Base-by-base conservation (phyloP, 2,797 vertebrate species). In the Lophotriccus pileatus region DNA sequence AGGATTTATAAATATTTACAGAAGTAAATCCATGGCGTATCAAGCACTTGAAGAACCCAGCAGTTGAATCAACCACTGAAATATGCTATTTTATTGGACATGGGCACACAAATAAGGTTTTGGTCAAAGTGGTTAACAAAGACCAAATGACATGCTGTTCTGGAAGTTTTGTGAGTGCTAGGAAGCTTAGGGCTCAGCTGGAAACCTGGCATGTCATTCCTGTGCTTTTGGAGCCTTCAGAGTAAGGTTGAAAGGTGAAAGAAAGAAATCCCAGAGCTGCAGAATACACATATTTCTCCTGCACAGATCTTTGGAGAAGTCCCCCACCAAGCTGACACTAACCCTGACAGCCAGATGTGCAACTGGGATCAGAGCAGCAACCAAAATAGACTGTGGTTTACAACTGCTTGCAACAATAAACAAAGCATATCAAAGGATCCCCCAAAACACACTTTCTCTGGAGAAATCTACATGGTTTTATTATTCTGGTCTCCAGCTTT, bases 351-450 rank as follows among this genome's bases (percentile, higher is more conserved):
- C 90, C 95, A 94, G 58, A 92, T 94, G 83, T 87, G 89, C 77
- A 84, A 25, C 86, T 94, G 8, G 0, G 83, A 90, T 95, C 74
- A 87, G 68, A 97, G 84, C 77, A 75, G 80, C 90, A 96, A 67
- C 89, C 72, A 90, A 97, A 97, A 95, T 88, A 92, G 91, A 77
- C 85, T 95, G 93, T 95, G 92, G 85, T 97, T 96, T 89, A 68
- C 93, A 97, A 78, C 85, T 92, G 67, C 92, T 87, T 96, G 69
- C 86, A 94, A 95, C 70, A 96, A 87, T 92, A 97, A 96, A 96
- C 92, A 96, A 93, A 90, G 37, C 72, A 89, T 90, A 82, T 78
- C 80, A 88, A 97, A 96, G 69, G 92, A 88, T 84, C 30, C 34
- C 52, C 64, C 68, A 34, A 94, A 94, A 94, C 41, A 94, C 37